Evolutionary conservation across 2,113 vertebrate species (phyloP).

Genomic region (Pontoporia blainvillei): DNA sequence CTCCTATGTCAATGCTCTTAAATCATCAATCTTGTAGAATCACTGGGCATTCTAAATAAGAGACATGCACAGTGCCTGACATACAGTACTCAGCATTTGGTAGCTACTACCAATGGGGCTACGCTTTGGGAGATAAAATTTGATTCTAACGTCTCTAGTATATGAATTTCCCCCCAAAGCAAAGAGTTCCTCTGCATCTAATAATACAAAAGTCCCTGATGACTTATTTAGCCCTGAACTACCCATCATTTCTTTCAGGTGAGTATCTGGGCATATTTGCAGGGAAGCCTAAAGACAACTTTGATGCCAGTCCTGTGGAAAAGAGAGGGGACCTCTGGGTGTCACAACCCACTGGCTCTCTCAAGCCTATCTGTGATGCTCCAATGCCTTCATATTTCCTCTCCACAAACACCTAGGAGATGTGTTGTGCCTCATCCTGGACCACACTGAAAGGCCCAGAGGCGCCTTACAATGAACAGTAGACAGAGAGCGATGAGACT

Average conservation of each 20-base stretch:
- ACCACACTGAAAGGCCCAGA: conserved; percentile 44
- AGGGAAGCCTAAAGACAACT: neutral
- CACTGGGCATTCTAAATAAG: neutral
- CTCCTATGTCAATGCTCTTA: neutral
- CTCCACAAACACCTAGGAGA: conserved; percentile 36
- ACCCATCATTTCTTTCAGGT: neutral
- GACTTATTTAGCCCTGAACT: neutral
- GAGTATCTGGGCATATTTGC: neutral
- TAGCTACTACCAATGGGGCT: neutral
- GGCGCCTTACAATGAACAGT: conserved; percentile 70
- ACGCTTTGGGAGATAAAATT: neutral
- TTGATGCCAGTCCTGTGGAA: neutral
- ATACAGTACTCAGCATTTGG: neutral
- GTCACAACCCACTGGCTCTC: neutral
- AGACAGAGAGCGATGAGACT: conserved; percentile 44
- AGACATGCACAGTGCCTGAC: neutral
- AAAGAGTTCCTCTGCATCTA: neutral
- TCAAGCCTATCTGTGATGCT: neutral
- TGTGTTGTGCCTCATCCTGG: neutral
- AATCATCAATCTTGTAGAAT: neutral
- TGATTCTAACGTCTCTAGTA: neutral
- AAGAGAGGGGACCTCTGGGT: neutral
- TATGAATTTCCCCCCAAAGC: neutral
- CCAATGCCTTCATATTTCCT: neutral
- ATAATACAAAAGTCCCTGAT: neutral